Evolutionary conservation across 2,888 invertebrate species (phyloP).

Genomic region (Ferrisia virgata): DNA sequence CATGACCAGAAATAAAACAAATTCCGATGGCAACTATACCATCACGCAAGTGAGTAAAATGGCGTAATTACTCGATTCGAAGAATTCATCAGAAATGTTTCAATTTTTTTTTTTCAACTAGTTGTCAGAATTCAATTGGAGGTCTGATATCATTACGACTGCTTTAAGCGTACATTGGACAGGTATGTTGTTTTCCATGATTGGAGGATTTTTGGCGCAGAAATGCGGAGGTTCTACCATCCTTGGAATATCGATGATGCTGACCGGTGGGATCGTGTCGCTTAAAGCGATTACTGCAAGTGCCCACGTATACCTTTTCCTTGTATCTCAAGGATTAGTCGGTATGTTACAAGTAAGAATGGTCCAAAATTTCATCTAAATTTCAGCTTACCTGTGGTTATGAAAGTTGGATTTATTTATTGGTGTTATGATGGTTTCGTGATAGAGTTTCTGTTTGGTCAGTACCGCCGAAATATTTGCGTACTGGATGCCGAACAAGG

Average conservation of each 20-base stretch:
- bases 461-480: not conserved
- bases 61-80: not conserved
- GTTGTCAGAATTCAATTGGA: conserved; percentile 76
- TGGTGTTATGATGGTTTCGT: no score
- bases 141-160: conserved; percentile 64
- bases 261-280: not conserved
- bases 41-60: not conserved
- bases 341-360: not conserved
- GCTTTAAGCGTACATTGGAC: not conserved
- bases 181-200: not conserved
- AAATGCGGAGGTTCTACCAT: not conserved
- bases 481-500: not conserved
- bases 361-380: no score
- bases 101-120: conserved; percentile 51
- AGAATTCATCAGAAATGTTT: no score
- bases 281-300: not conserved
- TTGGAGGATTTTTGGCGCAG: not conserved
- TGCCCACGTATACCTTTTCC: not conserved
- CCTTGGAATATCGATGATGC: not conserved
- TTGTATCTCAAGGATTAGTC: not conserved
- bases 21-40: not conserved
- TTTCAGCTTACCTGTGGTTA: no score
- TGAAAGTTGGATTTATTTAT: no score
- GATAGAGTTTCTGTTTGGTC: not conserved
- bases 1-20: not conserved